These are phyloP conservation scores for Apamea crenata DNA, from an alignment of 2,888 invertebrate species.

Conservation along the genomic window DNA sequence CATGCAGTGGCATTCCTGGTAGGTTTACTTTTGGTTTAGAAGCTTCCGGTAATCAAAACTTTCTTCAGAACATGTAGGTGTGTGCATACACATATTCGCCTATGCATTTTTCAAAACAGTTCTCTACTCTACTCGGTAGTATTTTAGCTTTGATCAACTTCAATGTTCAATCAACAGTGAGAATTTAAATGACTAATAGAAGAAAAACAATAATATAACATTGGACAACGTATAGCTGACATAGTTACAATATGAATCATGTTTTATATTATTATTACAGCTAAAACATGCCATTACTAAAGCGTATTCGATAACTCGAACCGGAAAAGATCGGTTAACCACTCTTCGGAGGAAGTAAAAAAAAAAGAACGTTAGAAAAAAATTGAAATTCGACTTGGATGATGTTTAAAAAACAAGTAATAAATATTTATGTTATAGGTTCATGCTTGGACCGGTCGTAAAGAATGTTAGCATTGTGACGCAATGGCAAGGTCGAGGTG, in stretches of 20 bases:
- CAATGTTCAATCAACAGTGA: constrained; percentile 5
- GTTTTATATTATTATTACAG: constrained; percentile 20
- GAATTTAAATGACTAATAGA: constrained; percentile 32
- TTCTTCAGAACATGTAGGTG: neutral
- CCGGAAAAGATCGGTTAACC: constrained; percentile 36
- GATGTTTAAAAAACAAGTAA: constrained; percentile 48
- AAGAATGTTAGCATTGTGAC: constrained; percentile 60
- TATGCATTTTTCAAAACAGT: constrained; percentile 4
- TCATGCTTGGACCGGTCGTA: constrained; percentile 46
- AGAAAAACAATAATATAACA: constrained; percentile 21
- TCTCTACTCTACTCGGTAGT: neutral
- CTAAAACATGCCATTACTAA: constrained; percentile 1
- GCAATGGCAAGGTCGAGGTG: constrained; percentile 45
- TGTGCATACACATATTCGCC: constrained; percentile 3
- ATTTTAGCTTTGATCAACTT: neutral
- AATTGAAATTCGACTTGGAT: constrained; percentile 24
- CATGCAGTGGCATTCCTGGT: constrained; percentile 3
- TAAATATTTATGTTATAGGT: constrained; percentile 55
- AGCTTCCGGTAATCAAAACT: constrained; percentile 34
- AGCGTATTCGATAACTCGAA: constrained; percentile 13
- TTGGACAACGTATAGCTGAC: constrained; percentile 1
- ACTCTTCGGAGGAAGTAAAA: constrained; percentile 24
- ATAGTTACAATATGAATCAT: constrained; percentile 39
- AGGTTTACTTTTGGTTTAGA: constrained; percentile 34
- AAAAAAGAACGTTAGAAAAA: constrained; percentile 9